Percentiles rank a stretch among this genome's conserved stretches.
Evolutionary conservation across 2,797 vertebrate genomes (phyloP).

Genomic region (Poliocrania exsul): DNA sequence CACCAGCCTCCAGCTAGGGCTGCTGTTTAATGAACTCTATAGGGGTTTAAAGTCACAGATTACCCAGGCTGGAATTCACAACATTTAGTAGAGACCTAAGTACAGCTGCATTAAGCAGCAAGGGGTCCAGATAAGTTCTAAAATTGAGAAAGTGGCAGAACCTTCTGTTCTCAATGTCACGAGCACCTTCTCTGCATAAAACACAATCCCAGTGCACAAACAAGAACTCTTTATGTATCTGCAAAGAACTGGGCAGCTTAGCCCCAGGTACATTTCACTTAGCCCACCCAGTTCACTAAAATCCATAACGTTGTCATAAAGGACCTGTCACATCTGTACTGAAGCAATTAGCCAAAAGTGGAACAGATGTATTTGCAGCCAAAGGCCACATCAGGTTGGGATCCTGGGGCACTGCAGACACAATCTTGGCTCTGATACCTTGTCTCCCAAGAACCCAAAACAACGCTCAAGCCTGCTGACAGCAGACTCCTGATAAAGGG

Average conservation of each 20-base stretch:
- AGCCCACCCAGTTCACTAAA: neutral
- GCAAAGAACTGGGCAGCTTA: neutral
- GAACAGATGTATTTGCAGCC: neutral
- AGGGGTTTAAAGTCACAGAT: neutral
- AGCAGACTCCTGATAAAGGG: neutral
- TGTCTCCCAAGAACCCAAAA: neutral
- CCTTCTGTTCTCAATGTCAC: neutral
- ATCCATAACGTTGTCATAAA: neutral
- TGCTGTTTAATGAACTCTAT: neutral
- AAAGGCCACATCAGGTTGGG: neutral
- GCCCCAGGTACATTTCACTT: neutral
- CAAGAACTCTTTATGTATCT: neutral
- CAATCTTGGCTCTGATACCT: neutral
- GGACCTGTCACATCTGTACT: neutral
- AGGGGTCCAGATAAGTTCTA: constrained; percentile 25
- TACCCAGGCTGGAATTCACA: constrained; percentile 42
- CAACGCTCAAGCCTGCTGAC: rapidly evolving
- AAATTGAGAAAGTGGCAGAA: neutral
- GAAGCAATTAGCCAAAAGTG: neutral
- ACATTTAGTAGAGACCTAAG: constrained; percentile 16
- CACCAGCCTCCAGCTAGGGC: neutral
- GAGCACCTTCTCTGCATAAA: neutral
- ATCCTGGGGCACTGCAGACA: neutral
- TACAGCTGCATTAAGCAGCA: constrained; percentile 57
- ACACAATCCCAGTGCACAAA: neutral